Base-by-base conservation (phyloP, 92 coral and sea anemone species). In the Phenganax marumi region DNA sequence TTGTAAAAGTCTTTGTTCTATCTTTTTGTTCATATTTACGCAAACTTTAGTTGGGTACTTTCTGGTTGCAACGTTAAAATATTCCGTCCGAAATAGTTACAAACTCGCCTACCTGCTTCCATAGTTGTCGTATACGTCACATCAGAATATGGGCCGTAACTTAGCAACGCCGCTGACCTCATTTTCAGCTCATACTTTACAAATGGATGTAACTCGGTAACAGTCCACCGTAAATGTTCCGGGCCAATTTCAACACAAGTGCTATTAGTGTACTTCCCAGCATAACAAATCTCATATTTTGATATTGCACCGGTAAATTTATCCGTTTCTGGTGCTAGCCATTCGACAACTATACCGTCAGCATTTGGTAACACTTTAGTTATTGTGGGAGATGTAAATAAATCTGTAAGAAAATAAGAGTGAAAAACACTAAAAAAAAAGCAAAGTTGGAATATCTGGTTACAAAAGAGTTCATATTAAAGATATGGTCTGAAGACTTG, bases 151-250 rank as follows among this genome's bases (percentile, higher is more conserved):
- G 65, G 80, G 7, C 80, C 66, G 65, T 53, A 75, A n/a, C 80
- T 65, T n/a, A 75, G 80, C 50, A 75, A 51, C 18, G 65, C 80
- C 56, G 63, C 80, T 16, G 80, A 10, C 63, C 65, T 52, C 43
- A 75, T 75, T 12, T 75, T 75, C 9, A 75, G 21, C n/a, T 13
- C 19, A 50, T 75, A 75, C 12, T 24, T 11, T 23, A 54, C 65
- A 33, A 24, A 24, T 8, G 80, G 80, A 55, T 54, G 80, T 14
- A 75, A 54, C 60, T 75, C 80, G 50, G 80, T 75, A 24, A 75
- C 60, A 26, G 54, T 75, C 63, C 63, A 75, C 46, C 23, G 62
- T 0, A 23, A 24, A n/a, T 50, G 25, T 39, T 16, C 18, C 50
- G 50, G 25, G 60, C 50, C 17, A 22, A 75, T 23, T 10, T 26